These are phyloP conservation scores for Drosophila tani DNA, from an alignment of 1,140 invertebrate species.

Conservation along the genomic window DNA sequence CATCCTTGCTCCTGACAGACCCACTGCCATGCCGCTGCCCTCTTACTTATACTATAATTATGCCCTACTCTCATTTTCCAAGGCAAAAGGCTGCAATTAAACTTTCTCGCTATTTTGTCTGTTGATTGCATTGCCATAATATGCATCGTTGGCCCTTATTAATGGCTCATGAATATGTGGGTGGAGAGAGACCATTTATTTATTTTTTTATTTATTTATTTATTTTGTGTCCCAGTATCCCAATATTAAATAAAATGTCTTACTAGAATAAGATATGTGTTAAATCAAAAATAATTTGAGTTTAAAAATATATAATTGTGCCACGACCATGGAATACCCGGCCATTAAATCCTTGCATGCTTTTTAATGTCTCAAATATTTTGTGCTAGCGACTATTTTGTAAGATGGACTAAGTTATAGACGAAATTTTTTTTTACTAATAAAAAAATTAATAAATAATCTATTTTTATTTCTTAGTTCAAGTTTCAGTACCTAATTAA, in stretches of 20 bases:
- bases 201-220: no score
- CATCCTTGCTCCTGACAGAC: conserved; percentile 3
- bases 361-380: not conserved
- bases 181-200: conserved; percentile 4
- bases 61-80: conserved; percentile 61
- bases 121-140: conserved; percentile 66
- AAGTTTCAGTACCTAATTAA: not conserved
- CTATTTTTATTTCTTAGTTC: not conserved
- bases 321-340: no score
- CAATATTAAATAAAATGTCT: no score
- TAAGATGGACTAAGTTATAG: not conserved
- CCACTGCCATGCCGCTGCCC: not conserved
- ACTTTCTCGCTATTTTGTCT: conserved; percentile 75
- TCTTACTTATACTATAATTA: conserved; percentile 55
- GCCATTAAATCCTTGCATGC: not conserved
- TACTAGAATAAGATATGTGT: no score
- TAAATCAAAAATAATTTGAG: no score
- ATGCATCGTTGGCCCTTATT: conserved; percentile 67
- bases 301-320: not conserved
- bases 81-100: conserved; percentile 72
- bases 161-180: conserved; percentile 41
- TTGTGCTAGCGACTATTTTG: not conserved
- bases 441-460: not conserved
- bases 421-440: no score
- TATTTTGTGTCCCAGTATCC: no score